Evolutionary conservation across 2,113 vertebrate species (phyloP).

Genomic region (Seriola dumerili): DNA sequence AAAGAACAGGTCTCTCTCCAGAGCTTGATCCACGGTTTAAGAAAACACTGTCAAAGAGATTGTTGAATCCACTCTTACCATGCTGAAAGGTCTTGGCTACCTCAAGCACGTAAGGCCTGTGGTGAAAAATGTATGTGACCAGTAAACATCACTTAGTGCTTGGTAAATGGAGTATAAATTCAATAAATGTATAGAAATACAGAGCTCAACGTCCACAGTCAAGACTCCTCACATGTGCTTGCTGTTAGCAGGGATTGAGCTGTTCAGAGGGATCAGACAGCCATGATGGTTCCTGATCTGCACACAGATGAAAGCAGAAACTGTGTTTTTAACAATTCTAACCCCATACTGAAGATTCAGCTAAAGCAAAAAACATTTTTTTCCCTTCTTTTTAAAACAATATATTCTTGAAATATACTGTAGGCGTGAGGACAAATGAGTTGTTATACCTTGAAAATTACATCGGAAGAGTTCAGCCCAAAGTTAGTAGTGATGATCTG

Average conservation of each 20-base stretch:
- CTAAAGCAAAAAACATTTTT: background rate
- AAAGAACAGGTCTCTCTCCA: too few species aligned
- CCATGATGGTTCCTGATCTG: constrained; percentile 82
- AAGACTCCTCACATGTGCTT: constrained; percentile 75
- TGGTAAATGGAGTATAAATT: background rate
- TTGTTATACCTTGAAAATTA: constrained; percentile 77
- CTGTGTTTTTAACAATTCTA: background rate
- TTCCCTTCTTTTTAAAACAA: background rate
- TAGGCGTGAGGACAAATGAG: background rate
- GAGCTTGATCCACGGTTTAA: background rate
- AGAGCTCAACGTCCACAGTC: background rate
- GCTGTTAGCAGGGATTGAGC: constrained; percentile 74
- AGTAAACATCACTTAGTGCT: background rate
- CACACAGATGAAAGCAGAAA: constrained; percentile 25
- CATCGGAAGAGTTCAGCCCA: constrained; percentile 64
- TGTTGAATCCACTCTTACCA: constrained; percentile 59
- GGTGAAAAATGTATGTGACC: background rate
- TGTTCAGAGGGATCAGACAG: constrained; percentile 81
- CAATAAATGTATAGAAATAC: background rate
- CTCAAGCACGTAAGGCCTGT: constrained; percentile 83
- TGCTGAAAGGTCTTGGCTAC: constrained; percentile 82
- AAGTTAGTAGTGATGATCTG: constrained; percentile 78
- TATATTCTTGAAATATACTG: background rate
- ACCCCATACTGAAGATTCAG: background rate
- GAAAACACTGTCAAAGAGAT: background rate